Evolutionary conservation across 2,888 invertebrate genomes (phyloP).

Genomic region (Cheilosia grossa): DNA sequence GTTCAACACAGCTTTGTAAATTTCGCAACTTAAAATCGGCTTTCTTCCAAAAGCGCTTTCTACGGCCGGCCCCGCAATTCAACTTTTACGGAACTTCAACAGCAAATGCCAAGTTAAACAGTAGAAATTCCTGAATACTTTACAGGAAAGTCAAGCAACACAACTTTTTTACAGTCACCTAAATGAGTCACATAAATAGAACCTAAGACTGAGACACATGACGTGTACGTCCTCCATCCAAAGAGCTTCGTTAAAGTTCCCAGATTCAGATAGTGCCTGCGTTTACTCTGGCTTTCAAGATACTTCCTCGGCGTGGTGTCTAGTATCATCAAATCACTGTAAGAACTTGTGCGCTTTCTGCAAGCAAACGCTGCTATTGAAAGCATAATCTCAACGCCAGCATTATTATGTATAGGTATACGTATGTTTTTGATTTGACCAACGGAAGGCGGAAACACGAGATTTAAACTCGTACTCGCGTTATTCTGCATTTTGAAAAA

Average conservation of each 20-base stretch:
- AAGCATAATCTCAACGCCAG: constrained; percentile 55
- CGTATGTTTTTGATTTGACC: neutral
- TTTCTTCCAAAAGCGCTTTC: constrained; percentile 33
- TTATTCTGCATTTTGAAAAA: constrained; percentile 23
- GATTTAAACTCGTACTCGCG: neutral
- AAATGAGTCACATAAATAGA: neutral
- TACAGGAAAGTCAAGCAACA: constrained; percentile 1
- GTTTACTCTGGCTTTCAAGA: constrained; percentile 24
- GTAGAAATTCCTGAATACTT: neutral
- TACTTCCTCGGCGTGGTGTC: constrained; percentile 12
- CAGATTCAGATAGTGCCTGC: constrained; percentile 20
- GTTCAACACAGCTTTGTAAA: constrained; percentile 19
- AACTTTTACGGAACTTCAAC: constrained; percentile 30
- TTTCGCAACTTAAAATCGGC: constrained; percentile 12
- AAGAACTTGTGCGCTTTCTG: constrained; percentile 40
- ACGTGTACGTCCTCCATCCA: constrained; percentile 6
- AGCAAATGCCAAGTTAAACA: neutral
- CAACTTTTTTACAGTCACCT: neutral
- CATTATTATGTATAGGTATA: neutral
- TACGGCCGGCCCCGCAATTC: neutral
- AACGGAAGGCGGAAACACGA: neutral
- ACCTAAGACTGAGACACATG: constrained; percentile 8
- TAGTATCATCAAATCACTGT: constrained; percentile 4
- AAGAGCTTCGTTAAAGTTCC: constrained; percentile 69
- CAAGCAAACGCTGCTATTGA: constrained; percentile 25